phyloP scores from a whole-genome alignment of 1,140 invertebrate genomes.

The Globodera ellingtonae region DNA sequence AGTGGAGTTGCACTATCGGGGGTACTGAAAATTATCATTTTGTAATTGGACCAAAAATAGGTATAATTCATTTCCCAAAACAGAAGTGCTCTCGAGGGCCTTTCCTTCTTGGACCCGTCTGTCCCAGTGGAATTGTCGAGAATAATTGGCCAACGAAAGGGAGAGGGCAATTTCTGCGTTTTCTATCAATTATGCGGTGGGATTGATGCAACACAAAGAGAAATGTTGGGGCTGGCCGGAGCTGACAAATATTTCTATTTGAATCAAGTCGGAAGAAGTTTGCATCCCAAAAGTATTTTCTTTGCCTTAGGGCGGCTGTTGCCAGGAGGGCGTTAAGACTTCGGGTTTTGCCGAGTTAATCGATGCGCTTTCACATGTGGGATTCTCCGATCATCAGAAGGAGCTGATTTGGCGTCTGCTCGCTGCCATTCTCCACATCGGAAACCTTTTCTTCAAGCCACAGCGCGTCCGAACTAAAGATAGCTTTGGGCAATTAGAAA shows the following conservation, averaged over 20 bases:
- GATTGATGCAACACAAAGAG: constrained; percentile 20
- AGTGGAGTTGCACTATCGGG: constrained; percentile 35
- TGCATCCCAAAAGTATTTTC: neutral
- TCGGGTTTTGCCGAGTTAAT: constrained; percentile 18
- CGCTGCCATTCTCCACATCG: constrained; percentile 39
- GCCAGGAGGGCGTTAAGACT: constrained; percentile 3
- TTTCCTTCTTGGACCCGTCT: constrained; percentile 15
- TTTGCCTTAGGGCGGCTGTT: constrained; percentile 39
- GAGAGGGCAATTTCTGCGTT: constrained; percentile 41
- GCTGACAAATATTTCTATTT: constrained; percentile 45
- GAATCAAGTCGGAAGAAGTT: constrained; percentile 36
- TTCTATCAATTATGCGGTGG: constrained; percentile 41
- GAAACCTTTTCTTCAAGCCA: constrained; percentile 39
- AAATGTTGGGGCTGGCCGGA: constrained; percentile 35
- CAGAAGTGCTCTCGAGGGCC: constrained; percentile 18
- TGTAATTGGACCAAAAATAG: neutral
- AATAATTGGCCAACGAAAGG: constrained; percentile 30
- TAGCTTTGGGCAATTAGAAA: neutral
- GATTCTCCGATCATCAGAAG: constrained; percentile 39
- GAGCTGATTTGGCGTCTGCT: constrained; percentile 40
- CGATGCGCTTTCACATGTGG: constrained; percentile 28
- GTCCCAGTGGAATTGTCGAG: constrained; percentile 36
- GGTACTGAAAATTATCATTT: neutral
- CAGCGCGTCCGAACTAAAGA: constrained; percentile 28
- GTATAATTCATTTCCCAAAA: neutral